These are phyloP conservation scores for Pyrrhia umbra DNA, from an alignment of 2,888 invertebrate genomes.

Conservation along the genomic window DNA sequence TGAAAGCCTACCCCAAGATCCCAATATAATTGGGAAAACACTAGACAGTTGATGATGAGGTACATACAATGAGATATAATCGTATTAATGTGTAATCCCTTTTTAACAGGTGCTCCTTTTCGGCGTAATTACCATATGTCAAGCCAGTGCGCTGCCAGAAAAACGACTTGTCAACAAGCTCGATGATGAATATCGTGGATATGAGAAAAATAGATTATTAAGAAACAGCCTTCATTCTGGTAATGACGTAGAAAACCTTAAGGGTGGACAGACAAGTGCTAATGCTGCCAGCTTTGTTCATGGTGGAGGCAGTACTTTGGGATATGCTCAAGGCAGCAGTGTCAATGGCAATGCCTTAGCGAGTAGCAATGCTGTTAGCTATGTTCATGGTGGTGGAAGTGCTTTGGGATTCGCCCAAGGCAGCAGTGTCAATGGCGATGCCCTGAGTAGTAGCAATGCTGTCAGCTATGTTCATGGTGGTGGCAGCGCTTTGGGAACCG, in stretches of 20 bases:
- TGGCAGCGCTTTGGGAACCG: not conserved
- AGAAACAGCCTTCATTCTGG: not conserved
- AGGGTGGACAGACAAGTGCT: not conserved
- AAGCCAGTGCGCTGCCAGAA: constrained; percentile 13
- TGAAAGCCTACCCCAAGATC: too few relatives aligned
- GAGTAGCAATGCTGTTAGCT: constrained; percentile 6
- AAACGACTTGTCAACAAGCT: not conserved
- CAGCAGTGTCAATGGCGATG: not conserved
- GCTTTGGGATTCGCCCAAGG: not conserved
- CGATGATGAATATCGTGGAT: not conserved
- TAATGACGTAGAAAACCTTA: not conserved
- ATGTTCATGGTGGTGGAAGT: not conserved
- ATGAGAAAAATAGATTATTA: not conserved
- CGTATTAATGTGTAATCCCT: not conserved
- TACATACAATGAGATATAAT: too few relatives aligned
- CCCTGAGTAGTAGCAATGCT: not conserved
- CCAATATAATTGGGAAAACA: too few relatives aligned
- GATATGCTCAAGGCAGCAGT: not conserved
- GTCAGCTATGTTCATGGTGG: constrained; percentile 1
- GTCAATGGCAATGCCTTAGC: not conserved
- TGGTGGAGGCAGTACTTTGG: not conserved
- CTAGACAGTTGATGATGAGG: too few relatives aligned
- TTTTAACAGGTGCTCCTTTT: constrained; percentile 44
- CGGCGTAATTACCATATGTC: constrained; percentile 22
- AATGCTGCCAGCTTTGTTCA: not conserved